Evolutionary conservation across 2,888 invertebrate species (phyloP), one percentile per base, ranked within the genome.

Genomic region (Atethmia centrago): DNA sequence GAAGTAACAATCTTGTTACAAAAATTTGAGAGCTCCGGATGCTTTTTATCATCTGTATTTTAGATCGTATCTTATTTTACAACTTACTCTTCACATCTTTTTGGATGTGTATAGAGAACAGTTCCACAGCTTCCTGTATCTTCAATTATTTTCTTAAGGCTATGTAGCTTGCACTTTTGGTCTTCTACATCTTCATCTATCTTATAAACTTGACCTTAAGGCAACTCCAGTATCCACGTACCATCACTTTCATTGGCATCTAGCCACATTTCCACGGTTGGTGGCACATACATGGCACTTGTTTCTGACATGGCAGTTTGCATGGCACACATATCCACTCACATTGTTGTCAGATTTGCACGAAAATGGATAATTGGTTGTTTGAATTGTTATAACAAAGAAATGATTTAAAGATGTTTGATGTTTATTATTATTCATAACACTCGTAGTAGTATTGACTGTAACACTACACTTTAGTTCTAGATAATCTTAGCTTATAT

Each of bases 311-410:
- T 28, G 59, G 68, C 66, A 77, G 74, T 56, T 36, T 36, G 36
- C 36, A 19, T 51, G 80, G 28, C 74, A 74, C 51, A 58, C 82
- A 65, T 71, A 75, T 49, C 74, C 61, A 74, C 65, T 69, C 74
- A 25, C 9, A 56, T 36, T 71, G 59, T 67, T 74, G 64, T 71
- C 55, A 67, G 40, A n/a, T 75, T 68, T 61, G 69, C 53, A 74
- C 63, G 45, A 55, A 31, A 71, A n/a, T 40, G 28, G 25, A 58
- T 79, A 73, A 78, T 66, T 62, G 42, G 25, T 56, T 55, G 40
- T 67, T 47, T 53, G 14, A 42, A 70, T 45, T 58, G 36, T 49
- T 49, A 36, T 28, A 10, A 31, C 14, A 64, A 61, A 42, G 14
- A 56, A 58, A 28, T 53, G 16, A 3, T 42, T n/a, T 7, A 36